Evolutionary conservation across 2,113 vertebrate species (phyloP).

Genomic region (Rhinolophus ferrumequinum): DNA sequence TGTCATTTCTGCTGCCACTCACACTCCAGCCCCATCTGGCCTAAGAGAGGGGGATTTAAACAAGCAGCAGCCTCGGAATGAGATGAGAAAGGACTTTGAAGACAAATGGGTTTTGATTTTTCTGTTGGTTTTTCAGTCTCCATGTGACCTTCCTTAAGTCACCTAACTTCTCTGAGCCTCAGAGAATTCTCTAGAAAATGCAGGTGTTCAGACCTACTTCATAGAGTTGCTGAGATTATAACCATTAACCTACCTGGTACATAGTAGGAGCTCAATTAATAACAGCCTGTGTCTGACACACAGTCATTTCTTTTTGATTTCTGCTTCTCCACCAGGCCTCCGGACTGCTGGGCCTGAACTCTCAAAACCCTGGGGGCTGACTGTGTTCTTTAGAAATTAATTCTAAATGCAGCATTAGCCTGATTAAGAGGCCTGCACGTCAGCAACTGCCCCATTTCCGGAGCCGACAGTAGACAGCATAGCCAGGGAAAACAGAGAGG

Average conservation of each 20-base stretch:
- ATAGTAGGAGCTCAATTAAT: too few relatives aligned
- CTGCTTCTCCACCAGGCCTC: not conserved
- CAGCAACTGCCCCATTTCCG: constrained; percentile 63
- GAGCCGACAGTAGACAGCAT: constrained; percentile 76
- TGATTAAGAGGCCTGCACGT: constrained; percentile 68
- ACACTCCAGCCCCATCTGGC: not conserved
- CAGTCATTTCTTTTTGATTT: not conserved
- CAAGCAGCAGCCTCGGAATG: not conserved
- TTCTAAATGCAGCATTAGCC: constrained; percentile 77
- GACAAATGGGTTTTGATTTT: not conserved
- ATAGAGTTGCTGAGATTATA: not conserved
- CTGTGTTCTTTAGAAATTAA: constrained; percentile 76
- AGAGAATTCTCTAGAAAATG: not conserved
- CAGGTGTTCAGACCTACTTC: not conserved
- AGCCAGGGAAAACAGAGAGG: constrained; percentile 29
- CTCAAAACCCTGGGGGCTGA: constrained; percentile 29
- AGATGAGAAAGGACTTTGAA: not conserved
- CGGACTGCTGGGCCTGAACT: constrained; percentile 1
- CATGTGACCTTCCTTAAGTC: not conserved
- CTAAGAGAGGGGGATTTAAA: not conserved
- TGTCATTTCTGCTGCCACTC: not conserved
- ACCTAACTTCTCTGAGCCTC: not conserved
- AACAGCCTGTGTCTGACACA: not conserved
- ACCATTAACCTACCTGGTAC: not conserved
- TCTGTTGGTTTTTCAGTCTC: not conserved